Base-by-base conservation (phyloP, 2,797 vertebrate species). In the Onychomys leucogaster region DNA sequence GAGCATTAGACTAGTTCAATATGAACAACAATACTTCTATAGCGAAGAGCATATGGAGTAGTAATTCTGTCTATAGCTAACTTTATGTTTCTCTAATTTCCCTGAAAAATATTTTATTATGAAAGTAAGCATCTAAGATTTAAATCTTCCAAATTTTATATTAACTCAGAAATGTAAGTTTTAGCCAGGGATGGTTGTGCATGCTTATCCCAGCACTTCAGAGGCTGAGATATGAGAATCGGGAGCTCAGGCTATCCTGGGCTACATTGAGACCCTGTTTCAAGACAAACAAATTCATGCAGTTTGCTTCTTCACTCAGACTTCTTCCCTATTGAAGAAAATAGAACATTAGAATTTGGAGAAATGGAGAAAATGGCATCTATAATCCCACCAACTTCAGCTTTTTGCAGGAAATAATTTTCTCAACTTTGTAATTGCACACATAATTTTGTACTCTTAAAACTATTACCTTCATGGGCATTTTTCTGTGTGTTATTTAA, bases 391-490 rank as follows among this genome's bases (percentile, higher is more conserved):
- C 6, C 25, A 67, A 76, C n/a, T 88, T 95, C 1, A 67, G 8
- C 27, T 46, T 94, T 96, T 91, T 84, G 37, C 43, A 92, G 82
- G 69, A 88, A 71, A n/a, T 0, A 17, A 41, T 14, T 49, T 83
- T 67, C 52, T 32, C 5, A 37, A 19, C 71, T 91, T 90, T 92
- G 6, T 83, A 76, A 83, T 93, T 94, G 12, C 27, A 19, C 67
- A 80, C 88, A 19, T 90, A 67, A 83, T 55, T 94, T 90, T 95
- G 25, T 90, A 17, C 91, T 94, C 57, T 73, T 96, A 88, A 73
- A 37, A 57, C 61, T 73, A 41, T 23, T 95, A 80, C 78, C 93
- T 61, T 76, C n/a, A 67, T 92, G 63, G 41, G 87, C 82, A 61
- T 37, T 92, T 86, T 57, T 94, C 46, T 95, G 27, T 90, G 14